Base-by-base conservation (phyloP, 2,797 vertebrate genomes). In the Enteromius anoplus region DNA sequence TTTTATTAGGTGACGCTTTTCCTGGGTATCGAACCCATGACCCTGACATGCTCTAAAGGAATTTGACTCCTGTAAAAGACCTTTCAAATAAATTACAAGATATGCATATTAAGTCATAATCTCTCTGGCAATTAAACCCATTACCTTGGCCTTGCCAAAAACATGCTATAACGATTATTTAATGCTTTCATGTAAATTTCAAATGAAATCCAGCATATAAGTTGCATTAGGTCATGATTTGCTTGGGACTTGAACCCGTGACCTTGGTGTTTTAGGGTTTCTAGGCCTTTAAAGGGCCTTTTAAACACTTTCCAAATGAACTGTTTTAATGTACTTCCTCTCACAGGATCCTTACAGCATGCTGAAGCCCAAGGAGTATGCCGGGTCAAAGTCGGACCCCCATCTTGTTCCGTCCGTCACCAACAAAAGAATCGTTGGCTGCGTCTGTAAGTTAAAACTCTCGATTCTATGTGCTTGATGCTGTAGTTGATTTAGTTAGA, bases 371-470 rank as follows among this genome's bases (percentile, higher is more conserved):
- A 96, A 96, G 83, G 89, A 86, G 9, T 95, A 96, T 5, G 89
- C 93, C 0, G 97, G 97, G n/a, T 95, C 96, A 80, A 97, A 94
- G 89, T 90, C 92, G 0, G 97, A 98, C 14, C 97, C 97, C 1
- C 95, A 97, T 88, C 90, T 97, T 1, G 97, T 98, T 1, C 97
- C 97, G 14, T 97, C 97, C 75, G 83, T 97, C 90, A 92, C 82
- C 2, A 92, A 93, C 91, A 96, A 96, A 89, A 94, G 97, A 89
- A 91, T 98, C 3, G 96, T 98, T 68, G 97, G 96, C 86, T 98
- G 96, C 2, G 91, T 97, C 86, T 97, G 97, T 97, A 88, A 93
- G 97, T 95, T 26, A 15, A 29, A 45, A 26, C 69, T 82, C 37
- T 60, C 2, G n/a, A 11, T 40, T 21, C 34, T 21, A 6, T 9